Evolutionary conservation across 2,888 invertebrate species (phyloP), one percentile per base, ranked within the genome.

Genomic region (Drosophila cognata): DNA sequence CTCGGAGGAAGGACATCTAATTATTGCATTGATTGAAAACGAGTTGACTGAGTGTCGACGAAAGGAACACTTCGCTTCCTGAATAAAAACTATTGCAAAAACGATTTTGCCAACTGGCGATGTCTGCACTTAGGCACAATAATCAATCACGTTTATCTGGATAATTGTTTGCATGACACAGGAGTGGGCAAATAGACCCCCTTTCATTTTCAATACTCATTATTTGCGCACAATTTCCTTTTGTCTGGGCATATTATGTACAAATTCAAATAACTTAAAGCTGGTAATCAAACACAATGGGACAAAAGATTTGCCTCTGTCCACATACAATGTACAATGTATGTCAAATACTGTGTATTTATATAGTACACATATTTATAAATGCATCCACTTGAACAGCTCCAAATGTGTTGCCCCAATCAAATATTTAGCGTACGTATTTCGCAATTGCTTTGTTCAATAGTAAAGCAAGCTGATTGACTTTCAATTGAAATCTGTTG

Each of bases 141-240:
- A 87, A 85, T 85, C 85, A 85, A 84, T 87, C 85, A 85, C 82
- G 79, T 87, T 86, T 87, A 82, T 82, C 85, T 64, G 74, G 79
- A 81, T 85, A 87, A 85, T 82, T 87, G 87, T 75, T 81, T 81
- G 76, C 74, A 64, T 53, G 46, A 51, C 25, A 53, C 61, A 7
- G 43, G 43, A 59, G 25, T 18, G 8, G 38, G 35, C 58, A 52
- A 64, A 41, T 69, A 52, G 38, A 57, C 66, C n/a, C 36, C 73
- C 73, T 75, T 75, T 81, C 66, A 58, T 60, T 70, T 60, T 70
- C 64, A 73, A 67, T 71, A 58, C 76, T 71, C 69, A 79, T 84
- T 82, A 84, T 78, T 84, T 80, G 82, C 74, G 74, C 84, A 78
- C 78, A 75, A 86, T 84, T 86, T 84, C 71, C 74, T 72, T 77